Base-by-base conservation (phyloP, 1,140 invertebrate genomes). In the silkworm (Bombyx mori) region DNA sequence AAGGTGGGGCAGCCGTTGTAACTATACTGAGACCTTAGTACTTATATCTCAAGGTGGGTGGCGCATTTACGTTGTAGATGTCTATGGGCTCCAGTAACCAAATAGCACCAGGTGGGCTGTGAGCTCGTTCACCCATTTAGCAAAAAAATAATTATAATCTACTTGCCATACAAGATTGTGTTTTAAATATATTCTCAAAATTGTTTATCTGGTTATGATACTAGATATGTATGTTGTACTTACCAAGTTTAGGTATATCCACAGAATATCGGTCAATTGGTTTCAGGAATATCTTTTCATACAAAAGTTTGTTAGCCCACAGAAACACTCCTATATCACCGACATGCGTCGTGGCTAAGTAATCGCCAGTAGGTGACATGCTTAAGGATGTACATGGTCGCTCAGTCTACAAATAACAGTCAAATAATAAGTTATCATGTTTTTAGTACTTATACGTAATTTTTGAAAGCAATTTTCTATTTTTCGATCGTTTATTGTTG, bases 221-320 rank as follows among this genome's bases (percentile, higher is more conserved):
- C 4, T 52, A 54, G 2, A 47, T 54, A 49, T 35, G 7, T 44
- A 26, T 54, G 54, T 52, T 8, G 56, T 45, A 81, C 77, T 79
- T 71, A 89, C 88, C 79, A 50, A 89, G 63, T 68, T 69, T 82
- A 6, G 86, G 85, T 52, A 88, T 66, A 51, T 68, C 60, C 35
- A 82, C 55, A 44, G 79, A 71, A 8, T 69, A 65, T 10, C 85
- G 88, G 69, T 91, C 90, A 18, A 99, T 88, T 0, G 95, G 92
- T 71, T 91, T 92, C 3, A 99, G 83, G 22, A 94, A 92, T 4
- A 98, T 88, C 71, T 94, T 92, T 42, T 92, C 89, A 72, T 95
- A 99, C 0, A 99, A 77, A 0, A 94, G 94, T 63, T 92, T 93
- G 85, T 99, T 99, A 0, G 94, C 92, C 98, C 98, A 99, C 8